Evolutionary conservation across 92 coral and sea anemone species (phyloP), one percentile per base, ranked within the genome.

Genomic region (Porites evermanni): DNA sequence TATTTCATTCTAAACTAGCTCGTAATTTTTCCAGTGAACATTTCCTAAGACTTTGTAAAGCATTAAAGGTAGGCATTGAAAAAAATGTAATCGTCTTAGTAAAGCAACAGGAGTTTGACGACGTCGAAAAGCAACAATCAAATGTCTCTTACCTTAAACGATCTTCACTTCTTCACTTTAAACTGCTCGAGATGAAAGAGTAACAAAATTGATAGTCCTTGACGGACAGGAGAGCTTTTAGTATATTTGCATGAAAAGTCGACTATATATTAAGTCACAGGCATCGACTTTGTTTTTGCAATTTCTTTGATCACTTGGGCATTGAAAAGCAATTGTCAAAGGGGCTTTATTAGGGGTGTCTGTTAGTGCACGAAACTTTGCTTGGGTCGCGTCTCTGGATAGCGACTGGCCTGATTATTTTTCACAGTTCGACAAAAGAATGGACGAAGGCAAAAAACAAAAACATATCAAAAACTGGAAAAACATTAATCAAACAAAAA

Each of bases 201-300:
- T 52, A 53, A 52, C 64, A 83, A 65, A 83, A 73, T 83, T 83
- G 80, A 73, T 67, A 47, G 80, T 74, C 87, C 87, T 83, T 83
- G 80, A 83, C 32, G 47, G 6, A 20, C 44, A 14, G 60, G 59
- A 83, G 74, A 61, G 69, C 52, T 50, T 51, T 73, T 79, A 38
- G 74, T 38, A 77, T 77, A 77, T 74, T 83, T 74, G 79, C 87
- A 74, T 73, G 87, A 13, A 64, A 63, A 38, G 80, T 50, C 74
- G 64, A 73, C 60, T 60, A 54, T 72, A 54, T 79, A 70, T 20
- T 83, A 70, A 44, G 86, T 61, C 60, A 38, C 63, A 14, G 51
- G 50, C 72, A 38, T 10, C 72, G 23, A 53, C 63, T 83, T 29
- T 56, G 60, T 70, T 73, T 71, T 73, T 59, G 87, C 50, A 72